Conservation (phyloP, 1,140 invertebrate species). For the Choristoneura fumiferana region DNA sequence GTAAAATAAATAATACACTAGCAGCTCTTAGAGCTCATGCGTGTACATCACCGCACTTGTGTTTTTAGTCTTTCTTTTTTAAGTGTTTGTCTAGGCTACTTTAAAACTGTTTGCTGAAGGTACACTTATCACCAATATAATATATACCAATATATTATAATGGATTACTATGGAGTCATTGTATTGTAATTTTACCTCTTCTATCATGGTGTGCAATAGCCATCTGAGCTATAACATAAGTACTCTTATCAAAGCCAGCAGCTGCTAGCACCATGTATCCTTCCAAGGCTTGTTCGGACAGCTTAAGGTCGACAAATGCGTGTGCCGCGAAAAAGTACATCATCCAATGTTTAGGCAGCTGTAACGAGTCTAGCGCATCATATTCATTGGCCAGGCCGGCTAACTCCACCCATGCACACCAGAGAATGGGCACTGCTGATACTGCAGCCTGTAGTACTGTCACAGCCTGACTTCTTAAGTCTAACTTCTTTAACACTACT, state of each 20-base stretch:
- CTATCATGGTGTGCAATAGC: slow-evolving; percentile 96
- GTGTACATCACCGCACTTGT: no score
- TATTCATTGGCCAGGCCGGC: slow-evolving; percentile 90
- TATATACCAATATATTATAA: no score
- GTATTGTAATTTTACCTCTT: slow-evolving; percentile 86
- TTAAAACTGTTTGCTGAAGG: no score
- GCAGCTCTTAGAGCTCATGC: no score
- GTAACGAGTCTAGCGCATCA: slow-evolving; percentile 83
- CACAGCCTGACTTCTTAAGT: slow-evolving; percentile 82
- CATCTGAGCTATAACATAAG: slow-evolving; percentile 94
- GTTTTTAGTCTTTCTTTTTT: no score
- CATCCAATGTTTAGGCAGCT: slow-evolving; percentile 95
- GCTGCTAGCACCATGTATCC: slow-evolving; percentile 88
- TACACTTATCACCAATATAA: no score
- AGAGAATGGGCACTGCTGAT: slow-evolving; percentile 88
- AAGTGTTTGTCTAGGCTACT: no score
- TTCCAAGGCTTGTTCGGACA: slow-evolving; percentile 93
- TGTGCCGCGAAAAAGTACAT: slow-evolving; percentile 95
- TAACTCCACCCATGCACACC: slow-evolving; percentile 97
- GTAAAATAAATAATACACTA: no score
- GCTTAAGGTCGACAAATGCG: slow-evolving; percentile 93
- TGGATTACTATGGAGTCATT: no score
- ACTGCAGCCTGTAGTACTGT: slow-evolving; percentile 90
- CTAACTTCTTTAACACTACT: slow-evolving; percentile 93
- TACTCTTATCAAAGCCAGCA: slow-evolving; percentile 91